Base-by-base conservation (phyloP, 2,888 invertebrate species). In the Caenorhabditis macrosperma region DNA sequence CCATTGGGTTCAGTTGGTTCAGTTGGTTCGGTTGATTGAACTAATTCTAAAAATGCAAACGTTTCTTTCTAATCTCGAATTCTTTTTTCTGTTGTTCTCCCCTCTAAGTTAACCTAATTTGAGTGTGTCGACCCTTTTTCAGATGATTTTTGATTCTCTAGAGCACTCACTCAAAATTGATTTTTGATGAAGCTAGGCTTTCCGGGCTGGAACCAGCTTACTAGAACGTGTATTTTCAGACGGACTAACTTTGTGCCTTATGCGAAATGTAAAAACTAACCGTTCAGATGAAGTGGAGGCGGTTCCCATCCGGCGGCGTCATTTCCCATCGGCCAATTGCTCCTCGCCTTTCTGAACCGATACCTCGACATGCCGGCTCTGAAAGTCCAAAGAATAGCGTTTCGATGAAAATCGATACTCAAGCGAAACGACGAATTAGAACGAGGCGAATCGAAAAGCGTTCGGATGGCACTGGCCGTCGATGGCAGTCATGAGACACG, bases 401-500 rank as follows among this genome's bases (percentile, higher is more conserved):
- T n/a, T n/a, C n/a, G n/a, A n/a, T n/a, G n/a, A n/a, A n/a, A 5
- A 55, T n/a, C 24, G 44, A 41, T 22, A 44, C 22, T 22, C 22
- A 60, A 60, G 35, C 20, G n/a, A 48, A 26, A 33, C 20, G 24
- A 38, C 15, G 41, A 60, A 38, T n/a, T 6, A 50, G 64, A 41
- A 35, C 7, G 28, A 41, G 44, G 24, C n/a, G 28, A 46, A 46
- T n/a, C 15, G 20, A 17, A 22, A 59, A 57, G 72, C 63, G 63
- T 55, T 57, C 57, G 61, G 48, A 48, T 30, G 72, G 22, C 15
- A 41, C 24, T 63, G 38, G 6, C 74, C 68, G 61, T 68, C 67
- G 55, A 67, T 77, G 69, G 63, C 68, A 64, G 69, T 77, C 77
- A 77, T 77, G 59, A 38, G 69, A 69, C 77, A 69, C 77, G 50